Evolutionary conservation across 2,797 vertebrate genomes (phyloP).

Genomic region (Pagetopsis macropterus): DNA sequence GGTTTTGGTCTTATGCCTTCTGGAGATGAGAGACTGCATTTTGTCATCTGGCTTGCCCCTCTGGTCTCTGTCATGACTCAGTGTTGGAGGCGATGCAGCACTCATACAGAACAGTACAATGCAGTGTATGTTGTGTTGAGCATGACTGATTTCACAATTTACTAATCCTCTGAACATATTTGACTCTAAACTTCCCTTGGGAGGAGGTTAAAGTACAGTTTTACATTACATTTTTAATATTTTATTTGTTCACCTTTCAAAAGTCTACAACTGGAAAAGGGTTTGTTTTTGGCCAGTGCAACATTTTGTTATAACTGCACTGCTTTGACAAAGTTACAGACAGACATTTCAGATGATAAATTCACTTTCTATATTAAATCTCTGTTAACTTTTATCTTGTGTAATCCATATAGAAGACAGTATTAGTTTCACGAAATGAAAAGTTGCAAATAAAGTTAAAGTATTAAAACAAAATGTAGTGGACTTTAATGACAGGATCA

Average conservation of each 20-base stretch:
- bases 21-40: constrained; percentile 30
- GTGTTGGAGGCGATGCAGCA: neutral
- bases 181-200: constrained; percentile 6
- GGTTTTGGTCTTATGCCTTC: constrained; percentile 22
- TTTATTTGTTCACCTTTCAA: neutral
- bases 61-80: neutral
- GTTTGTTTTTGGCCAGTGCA: neutral
- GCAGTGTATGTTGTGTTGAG: constrained; percentile 12
- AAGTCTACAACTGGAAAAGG: neutral
- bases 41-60: constrained; percentile 11
- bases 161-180: constrained; percentile 9
- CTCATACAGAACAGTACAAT: neutral
- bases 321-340: neutral
- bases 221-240: no score
- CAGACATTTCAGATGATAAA: no score
- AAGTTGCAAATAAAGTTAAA: neutral
- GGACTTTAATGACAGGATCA: neutral
- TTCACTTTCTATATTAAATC: neutral
- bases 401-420: neutral
- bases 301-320: neutral
- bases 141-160: constrained; percentile 29
- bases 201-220: neutral
- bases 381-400: neutral
- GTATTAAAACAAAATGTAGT: neutral
- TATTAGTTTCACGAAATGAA: neutral